These are phyloP conservation scores for Platorchestia sp. DNA, from an alignment of 1,140 invertebrate species.

Conservation along the genomic window DNA sequence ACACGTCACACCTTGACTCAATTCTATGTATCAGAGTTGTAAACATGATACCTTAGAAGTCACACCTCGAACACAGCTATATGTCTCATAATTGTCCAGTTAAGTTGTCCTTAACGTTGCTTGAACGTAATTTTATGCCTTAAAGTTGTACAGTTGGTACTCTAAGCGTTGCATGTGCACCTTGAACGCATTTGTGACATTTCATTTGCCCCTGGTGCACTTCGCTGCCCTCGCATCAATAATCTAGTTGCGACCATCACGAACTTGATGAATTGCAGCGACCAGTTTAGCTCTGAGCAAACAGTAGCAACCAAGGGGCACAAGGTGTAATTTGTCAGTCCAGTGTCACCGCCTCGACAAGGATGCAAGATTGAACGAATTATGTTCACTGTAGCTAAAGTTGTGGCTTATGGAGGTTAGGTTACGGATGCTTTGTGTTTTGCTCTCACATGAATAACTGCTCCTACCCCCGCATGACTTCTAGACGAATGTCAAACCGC, in stretches of 20 bases:
- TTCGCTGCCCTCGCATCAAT: not conserved
- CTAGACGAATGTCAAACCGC: too few relatives aligned
- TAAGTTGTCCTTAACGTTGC: too few relatives aligned
- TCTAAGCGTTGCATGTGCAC: too few relatives aligned
- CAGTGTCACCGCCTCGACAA: not conserved
- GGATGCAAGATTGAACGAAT: not conserved
- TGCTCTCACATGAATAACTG: too few relatives aligned
- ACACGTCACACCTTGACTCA: not conserved
- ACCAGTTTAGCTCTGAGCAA: not conserved
- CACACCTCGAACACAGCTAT: not conserved
- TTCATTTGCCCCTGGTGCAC: not conserved
- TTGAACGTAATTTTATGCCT: too few relatives aligned
- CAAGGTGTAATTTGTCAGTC: not conserved
- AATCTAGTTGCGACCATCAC: not conserved
- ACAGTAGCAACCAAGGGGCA: not conserved
- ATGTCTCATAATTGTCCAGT: too few relatives aligned
- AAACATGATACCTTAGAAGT: not conserved
- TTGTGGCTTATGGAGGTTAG: too few relatives aligned
- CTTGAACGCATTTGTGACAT: not conserved
- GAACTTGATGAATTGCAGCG: not conserved
- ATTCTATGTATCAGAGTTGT: not conserved
- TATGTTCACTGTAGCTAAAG: too few relatives aligned
- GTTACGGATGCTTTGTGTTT: too few relatives aligned
- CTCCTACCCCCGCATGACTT: too few relatives aligned
- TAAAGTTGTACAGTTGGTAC: too few relatives aligned